Conservation (phyloP, 2,888 invertebrate species). For the Cordilura impudica region DNA sequence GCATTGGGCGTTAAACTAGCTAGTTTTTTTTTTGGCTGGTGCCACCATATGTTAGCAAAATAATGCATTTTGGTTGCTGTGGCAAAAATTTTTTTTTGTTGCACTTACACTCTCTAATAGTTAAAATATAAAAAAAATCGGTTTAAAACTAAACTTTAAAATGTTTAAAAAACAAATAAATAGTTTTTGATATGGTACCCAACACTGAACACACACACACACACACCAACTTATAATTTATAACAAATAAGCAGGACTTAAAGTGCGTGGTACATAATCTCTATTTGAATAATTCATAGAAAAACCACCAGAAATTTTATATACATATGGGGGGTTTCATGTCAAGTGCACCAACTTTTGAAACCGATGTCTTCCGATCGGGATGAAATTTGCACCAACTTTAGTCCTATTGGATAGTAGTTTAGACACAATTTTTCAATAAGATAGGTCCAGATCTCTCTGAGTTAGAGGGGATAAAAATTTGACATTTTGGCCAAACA, state of each 20-base stretch:
- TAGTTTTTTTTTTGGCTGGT: neutral
- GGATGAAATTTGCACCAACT: too few species aligned
- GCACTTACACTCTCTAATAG: slow-evolving; percentile 39
- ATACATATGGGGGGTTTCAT: neutral
- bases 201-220: too few species aligned
- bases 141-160: neutral
- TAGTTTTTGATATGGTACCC: neutral
- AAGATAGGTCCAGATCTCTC: too few species aligned
- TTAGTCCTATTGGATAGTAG: too few species aligned
- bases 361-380: too few species aligned
- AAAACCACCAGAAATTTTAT: neutral
- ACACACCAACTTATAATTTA: too few species aligned
- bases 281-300: neutral
- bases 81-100: slow-evolving; percentile 39
- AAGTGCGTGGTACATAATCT: neutral
- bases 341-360: too few species aligned
- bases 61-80: slow-evolving; percentile 44
- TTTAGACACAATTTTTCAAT: too few species aligned
- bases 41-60: slow-evolving; percentile 27
- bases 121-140: slow-evolving; percentile 2
- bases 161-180: neutral
- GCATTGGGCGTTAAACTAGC: slow-evolving; percentile 51
- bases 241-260: neutral
- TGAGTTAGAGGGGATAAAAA: too few species aligned
- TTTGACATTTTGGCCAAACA: too few species aligned